Evolutionary conservation across 2,888 invertebrate species (phyloP).

Genomic region (Trachelus troglodyta): DNA sequence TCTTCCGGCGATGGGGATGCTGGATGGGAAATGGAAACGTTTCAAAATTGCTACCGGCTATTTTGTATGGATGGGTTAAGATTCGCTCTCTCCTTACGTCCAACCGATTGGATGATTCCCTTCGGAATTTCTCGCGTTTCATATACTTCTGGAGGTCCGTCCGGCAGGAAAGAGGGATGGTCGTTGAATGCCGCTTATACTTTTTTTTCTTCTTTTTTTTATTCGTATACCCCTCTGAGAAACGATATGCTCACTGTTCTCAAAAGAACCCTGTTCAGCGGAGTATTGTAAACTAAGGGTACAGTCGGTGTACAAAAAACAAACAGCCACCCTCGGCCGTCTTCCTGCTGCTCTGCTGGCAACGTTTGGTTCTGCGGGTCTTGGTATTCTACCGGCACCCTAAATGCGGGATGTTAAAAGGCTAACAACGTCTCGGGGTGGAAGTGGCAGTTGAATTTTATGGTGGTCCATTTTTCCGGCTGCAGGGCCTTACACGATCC

Average conservation of each 20-base stretch:
- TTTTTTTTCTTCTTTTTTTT: not conserved
- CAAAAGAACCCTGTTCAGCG: not conserved
- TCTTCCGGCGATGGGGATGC: slow-evolving; percentile 51
- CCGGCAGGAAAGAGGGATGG: not conserved
- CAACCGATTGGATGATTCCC: not conserved
- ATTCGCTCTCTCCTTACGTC: not conserved
- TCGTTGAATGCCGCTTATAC: not conserved
- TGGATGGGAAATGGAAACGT: slow-evolving; percentile 41
- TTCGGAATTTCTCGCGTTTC: not conserved
- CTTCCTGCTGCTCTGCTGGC: not conserved
- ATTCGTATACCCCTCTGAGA: not conserved
- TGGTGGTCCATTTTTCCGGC: not conserved
- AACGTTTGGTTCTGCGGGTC: not conserved
- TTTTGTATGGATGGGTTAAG: not conserved
- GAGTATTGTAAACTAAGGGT: not conserved
- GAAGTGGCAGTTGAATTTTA: slow-evolving; percentile 5
- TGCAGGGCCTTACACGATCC: not conserved
- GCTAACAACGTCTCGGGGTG: not conserved
- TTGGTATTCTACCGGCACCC: not conserved
- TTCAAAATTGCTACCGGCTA: slow-evolving; percentile 45
- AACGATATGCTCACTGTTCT: not conserved
- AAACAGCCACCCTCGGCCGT: not conserved
- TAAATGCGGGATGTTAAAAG: not conserved
- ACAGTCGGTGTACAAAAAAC: not conserved
- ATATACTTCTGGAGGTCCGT: not conserved